Evolutionary conservation across 2,797 vertebrate species (phyloP).

Genomic region (Rhodeus uyekii): DNA sequence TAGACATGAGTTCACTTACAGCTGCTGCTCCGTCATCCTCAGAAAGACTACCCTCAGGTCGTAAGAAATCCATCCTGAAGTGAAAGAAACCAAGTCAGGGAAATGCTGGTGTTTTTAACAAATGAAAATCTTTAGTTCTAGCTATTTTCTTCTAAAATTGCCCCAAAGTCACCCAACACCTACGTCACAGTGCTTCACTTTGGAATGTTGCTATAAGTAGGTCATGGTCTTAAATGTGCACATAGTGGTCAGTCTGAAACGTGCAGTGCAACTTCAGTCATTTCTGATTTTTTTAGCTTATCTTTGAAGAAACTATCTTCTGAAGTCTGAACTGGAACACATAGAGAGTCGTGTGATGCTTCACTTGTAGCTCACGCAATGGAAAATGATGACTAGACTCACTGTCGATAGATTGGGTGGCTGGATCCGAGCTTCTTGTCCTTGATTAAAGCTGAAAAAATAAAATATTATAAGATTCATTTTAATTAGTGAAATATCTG

Average conservation of each 20-base stretch:
- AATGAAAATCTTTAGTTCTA: not conserved
- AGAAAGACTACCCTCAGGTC: conserved; percentile 46
- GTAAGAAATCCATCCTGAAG: conserved; percentile 46
- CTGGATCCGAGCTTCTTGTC: conserved; percentile 73
- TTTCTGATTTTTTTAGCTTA: not conserved
- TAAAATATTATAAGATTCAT: not conserved
- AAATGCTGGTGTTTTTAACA: not conserved
- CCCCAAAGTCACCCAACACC: not conserved
- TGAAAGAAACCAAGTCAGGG: not conserved
- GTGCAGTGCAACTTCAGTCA: not conserved
- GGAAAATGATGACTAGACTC: conserved; percentile 59
- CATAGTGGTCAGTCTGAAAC: conserved; percentile 5
- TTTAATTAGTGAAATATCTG: not conserved
- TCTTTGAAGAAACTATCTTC: not conserved
- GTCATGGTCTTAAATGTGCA: conserved; percentile 25
- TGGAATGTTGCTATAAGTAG: conserved; percentile 18
- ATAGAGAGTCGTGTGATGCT: not conserved
- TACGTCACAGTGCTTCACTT: not conserved
- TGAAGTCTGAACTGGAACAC: not conserved
- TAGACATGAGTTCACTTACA: conserved; percentile 47
- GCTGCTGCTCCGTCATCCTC: conserved; percentile 48
- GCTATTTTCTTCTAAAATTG: not conserved
- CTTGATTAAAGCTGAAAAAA: conserved; percentile 74
- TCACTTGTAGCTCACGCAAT: conserved; percentile 7
- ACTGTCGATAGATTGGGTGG: conserved; percentile 70